phyloP scores from a whole-genome alignment of 30 jellyfish, hydroid and myxozoan species.

The Mastigias papua region DNA sequence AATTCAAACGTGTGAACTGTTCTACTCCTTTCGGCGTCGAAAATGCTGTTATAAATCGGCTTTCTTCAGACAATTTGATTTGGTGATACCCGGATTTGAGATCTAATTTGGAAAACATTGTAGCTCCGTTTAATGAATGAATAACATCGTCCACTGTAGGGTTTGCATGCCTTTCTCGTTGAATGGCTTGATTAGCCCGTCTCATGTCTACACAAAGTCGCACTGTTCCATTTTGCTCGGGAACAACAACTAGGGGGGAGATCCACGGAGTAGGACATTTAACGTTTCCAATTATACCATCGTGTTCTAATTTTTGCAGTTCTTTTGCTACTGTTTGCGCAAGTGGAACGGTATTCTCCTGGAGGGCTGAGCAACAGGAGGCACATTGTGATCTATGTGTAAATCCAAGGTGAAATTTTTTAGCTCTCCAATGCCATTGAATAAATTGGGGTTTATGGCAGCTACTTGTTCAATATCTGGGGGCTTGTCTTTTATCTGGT shows the following conservation, averaged over 20 bases:
- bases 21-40: constrained; percentile 22
- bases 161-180: constrained; percentile 32
- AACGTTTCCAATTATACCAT: constrained; percentile 34
- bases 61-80: constrained; percentile 10
- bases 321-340: constrained; percentile 26
- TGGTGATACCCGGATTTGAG: constrained; percentile 44
- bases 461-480: neutral
- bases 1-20: constrained; percentile 25
- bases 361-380: constrained; percentile 52
- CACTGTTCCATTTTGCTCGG: constrained; percentile 12
- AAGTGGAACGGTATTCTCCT: no score
- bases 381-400: constrained; percentile 50
- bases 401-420: constrained; percentile 20
- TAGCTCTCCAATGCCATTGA: no score
- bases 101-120: constrained; percentile 23
- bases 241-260: constrained; percentile 38
- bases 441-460: neutral
- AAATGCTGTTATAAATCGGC: constrained; percentile 33
- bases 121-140: constrained; percentile 49
- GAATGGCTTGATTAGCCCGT: constrained; percentile 19
- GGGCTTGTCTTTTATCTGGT: neutral
- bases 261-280: constrained; percentile 35
- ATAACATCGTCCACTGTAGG: constrained; percentile 42
- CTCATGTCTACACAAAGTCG: constrained; percentile 27
- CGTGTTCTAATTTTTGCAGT: constrained; percentile 20